These are phyloP conservation scores for Rattus norvegicus DNA, from an alignment of 2,113 vertebrate genomes.

Conservation along the genomic window GRCr8 NC_086026.1:19659001-19659500, in stretches of 20 bases:
- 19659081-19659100: conserved; percentile 24
- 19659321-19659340: neutral
- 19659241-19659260: neutral
- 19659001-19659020: conserved; percentile 66
- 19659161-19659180: too few species aligned
- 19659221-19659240: neutral
- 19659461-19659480: neutral
- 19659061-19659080: conserved; percentile 39
- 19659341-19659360: neutral
- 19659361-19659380: neutral
- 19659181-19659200: neutral
- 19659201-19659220: neutral
- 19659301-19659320: too few species aligned
- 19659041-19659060: conserved; percentile 73
- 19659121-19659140: neutral
- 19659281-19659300: neutral
- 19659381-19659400: neutral
- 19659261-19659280: neutral
- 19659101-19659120: neutral
- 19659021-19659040: conserved; percentile 71
- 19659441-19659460: neutral
- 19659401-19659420: neutral
- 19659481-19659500: neutral
- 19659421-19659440: neutral
- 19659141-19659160: neutral